Evolutionary conservation across 2,113 vertebrate genomes (phyloP), one percentile per base, ranked within the genome.

Genomic region (Orientallactaga bullata): DNA sequence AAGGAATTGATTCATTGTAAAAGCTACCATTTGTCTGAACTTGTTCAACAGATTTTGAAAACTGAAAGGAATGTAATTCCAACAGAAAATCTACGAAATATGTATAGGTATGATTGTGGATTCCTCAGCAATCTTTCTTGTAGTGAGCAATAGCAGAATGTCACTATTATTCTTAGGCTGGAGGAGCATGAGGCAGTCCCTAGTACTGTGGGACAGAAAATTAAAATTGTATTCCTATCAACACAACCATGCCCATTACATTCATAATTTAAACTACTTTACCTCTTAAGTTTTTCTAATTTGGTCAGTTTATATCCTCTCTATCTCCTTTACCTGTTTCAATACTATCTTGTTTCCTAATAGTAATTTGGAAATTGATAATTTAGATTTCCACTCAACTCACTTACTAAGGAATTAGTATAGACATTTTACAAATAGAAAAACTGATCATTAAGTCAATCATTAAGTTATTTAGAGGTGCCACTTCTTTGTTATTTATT

Each of bases 1-100:
- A 99, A 99, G 95, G 99, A 99, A 96, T 97, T 99, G 92, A 99
- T 99, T 93, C 99, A 99, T 80, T 99, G 99, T 97, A 99, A 99
- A 97, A 99, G 99, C 97, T 99, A 99, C 91, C 98, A 99, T 95
- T 98, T 99, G 95, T 98, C 99, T 71, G 99, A 99, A 93, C 98
- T 99, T 95, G 98, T 98, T 24, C 97, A 96, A 73, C 99, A 99
- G 96, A 98, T 99, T 97, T 96, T 99, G 94, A 99, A 99, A 98
- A 97, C 51, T 0, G 99, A 99, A 95, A 98, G 98, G 95, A 51
- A 89, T 72, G 94, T 97, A 35, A 97, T 99, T 94, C 98, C 98
- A 12, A 97, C 98, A 61, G 99, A 99, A 94, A 98, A 98, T 91
- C 96, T 99, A 85, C 98, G 30, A 94, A 99, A 99, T 95, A 98